Conservation (phyloP, 1,140 invertebrate genomes). For the Pogonomyrmex barbatus region DNA sequence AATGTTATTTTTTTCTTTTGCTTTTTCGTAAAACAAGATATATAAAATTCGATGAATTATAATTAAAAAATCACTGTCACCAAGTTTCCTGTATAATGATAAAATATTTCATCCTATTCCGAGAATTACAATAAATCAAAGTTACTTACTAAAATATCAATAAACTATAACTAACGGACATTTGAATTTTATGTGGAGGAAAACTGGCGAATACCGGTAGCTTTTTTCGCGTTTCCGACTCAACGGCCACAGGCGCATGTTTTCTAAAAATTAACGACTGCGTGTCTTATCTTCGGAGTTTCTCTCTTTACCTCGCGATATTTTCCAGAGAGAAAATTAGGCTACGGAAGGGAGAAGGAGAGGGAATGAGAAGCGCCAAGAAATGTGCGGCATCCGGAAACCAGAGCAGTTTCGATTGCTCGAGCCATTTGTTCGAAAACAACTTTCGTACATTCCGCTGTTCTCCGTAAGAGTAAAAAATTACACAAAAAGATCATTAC, state of each 20-base stretch:
- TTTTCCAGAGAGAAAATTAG: neutral
- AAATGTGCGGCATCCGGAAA: constrained; percentile 12
- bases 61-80: neutral
- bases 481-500: neutral
- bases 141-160: neutral
- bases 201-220: neutral
- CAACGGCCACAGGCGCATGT: constrained; percentile 42
- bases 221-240: constrained; percentile 3
- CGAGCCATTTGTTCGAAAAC: neutral
- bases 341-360: neutral
- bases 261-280: constrained; percentile 66
- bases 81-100: neutral
- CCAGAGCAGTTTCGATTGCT: neutral
- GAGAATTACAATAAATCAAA: neutral
- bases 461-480: neutral
- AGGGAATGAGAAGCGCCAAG: neutral
- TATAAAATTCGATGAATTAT: neutral
- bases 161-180: constrained; percentile 31
- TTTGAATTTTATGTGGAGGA: constrained; percentile 24
- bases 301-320: neutral
- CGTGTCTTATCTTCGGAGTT: constrained; percentile 58
- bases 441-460: constrained; percentile 2
- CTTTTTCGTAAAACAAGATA: neutral
- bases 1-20: neutral
- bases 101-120: neutral